Evolutionary conservation across 2,113 vertebrate species (phyloP), one percentile per base, ranked within the genome.

Genomic region (Mormyrus lacerda): DNA sequence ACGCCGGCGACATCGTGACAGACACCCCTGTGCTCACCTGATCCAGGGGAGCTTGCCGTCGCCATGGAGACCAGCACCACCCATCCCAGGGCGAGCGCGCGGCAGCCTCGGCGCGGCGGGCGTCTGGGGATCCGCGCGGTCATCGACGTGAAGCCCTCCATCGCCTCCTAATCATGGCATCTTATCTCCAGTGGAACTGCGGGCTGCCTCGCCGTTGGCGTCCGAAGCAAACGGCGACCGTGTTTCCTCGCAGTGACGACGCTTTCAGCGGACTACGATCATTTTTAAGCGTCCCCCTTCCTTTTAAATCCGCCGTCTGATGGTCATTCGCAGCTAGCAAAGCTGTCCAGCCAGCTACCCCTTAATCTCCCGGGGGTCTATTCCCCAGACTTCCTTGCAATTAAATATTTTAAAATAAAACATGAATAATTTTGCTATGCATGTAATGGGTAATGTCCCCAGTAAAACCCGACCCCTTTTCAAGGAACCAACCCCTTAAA

Each of bases 131-230:
- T 91, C 89, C 92, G 92, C 91, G 91, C 76, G 91, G 90, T 87
- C 89, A 89, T 35, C 88, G 92, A 92, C 91, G 92, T 90, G 89
- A 93, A 90, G 92, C 90, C 92, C 91, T 94, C 94, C 95, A 95
- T 96, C 90, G 90, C 93, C 48, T 6, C 90, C 93, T 84, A 89
- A 58, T 95, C 96, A 96, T 91, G 95, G 90, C 94, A 95, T 95
- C 91, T 93, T 94, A 93, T 91, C n/a, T 92, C 91, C 79, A 6
- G 89, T 87, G 15, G 17, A 90, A 92, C 91, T 88, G 92, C 61
- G 90, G 9, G 73, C 50, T 65, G 94, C 91, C 91, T 91, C 65
- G 76, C 90, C 48, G 82, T 31, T 24, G 65, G 89, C 88, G 55
- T 86, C 48, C n/a, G 21, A 51, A 53, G 11, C 42, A 7, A 83